Conservation (phyloP, 1,140 invertebrate genomes). For the Drosophila tristis region DNA sequence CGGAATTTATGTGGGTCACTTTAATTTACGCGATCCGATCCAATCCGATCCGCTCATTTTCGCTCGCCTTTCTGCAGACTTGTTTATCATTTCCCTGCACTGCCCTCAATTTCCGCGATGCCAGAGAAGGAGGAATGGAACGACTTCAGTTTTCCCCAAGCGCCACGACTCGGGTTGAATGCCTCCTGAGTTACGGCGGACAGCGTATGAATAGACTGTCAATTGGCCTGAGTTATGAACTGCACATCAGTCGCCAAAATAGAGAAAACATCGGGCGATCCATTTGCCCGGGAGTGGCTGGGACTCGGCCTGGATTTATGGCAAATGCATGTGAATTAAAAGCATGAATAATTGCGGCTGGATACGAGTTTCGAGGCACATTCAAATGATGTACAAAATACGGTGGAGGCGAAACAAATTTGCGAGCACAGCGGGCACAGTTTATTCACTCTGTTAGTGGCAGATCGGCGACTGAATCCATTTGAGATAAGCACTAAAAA, state of each 20-base stretch:
- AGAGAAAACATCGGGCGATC: conserved; percentile 30
- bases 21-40: conserved; percentile 72
- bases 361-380: conserved; percentile 5
- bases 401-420: too few species aligned
- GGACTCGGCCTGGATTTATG: conserved; percentile 41
- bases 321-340: conserved; percentile 41
- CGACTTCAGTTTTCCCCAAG: conserved; percentile 36
- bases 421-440: too few species aligned
- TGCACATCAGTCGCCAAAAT: conserved; percentile 31
- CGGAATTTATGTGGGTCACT: conserved; percentile 78
- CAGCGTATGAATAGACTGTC: conserved; percentile 59
- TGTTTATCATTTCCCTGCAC: conserved; percentile 54
- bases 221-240: conserved; percentile 65
- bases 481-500: conserved; percentile 1
- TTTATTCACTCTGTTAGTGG: too few species aligned
- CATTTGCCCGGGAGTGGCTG: conserved; percentile 17
- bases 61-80: conserved; percentile 58
- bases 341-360: conserved; percentile 29
- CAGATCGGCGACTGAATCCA: neutral
- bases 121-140: conserved; percentile 19
- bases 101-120: conserved; percentile 45
- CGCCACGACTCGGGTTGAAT: conserved; percentile 48
- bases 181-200: conserved; percentile 61
- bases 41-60: conserved; percentile 19
- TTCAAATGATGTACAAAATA: neutral